A percentile compares a stretch with the other conserved stretches of the same genome.
Conservation (phyloP, 2,113 vertebrate species). For the Pristiophorus japonicus region DNA sequence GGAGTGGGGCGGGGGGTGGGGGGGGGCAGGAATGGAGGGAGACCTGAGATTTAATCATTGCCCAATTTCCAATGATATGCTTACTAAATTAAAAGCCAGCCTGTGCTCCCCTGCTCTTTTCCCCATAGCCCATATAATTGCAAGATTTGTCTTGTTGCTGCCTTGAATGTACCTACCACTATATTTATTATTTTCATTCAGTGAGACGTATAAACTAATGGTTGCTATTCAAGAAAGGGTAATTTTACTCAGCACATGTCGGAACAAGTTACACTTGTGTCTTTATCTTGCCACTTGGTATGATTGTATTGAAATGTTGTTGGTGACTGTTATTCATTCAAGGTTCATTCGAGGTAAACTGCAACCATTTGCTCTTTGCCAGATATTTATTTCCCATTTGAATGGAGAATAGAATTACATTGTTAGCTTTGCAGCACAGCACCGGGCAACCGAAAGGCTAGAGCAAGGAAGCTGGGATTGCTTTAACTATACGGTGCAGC, state of each 20-base stretch:
- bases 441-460: neutral
- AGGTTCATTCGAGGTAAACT: neutral
- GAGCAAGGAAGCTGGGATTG: neutral
- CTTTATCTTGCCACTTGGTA: neutral
- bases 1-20: neutral
- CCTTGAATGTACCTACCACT: neutral
- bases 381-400: conserved; percentile 1
- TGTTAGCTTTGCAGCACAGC: neutral
- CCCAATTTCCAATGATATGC: neutral
- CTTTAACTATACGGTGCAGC: neutral
- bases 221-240: neutral
- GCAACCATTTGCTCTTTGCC: neutral
- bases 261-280: neutral
- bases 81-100: neutral
- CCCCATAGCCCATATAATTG: too few species aligned
- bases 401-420: neutral
- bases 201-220: neutral
- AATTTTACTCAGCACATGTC: neutral
- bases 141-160: neutral
- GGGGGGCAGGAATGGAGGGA: too few species aligned
- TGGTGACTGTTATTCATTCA: neutral
- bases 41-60: neutral
- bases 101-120: neutral
- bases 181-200: neutral
- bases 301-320: neutral